A percentile compares a stretch with the other conserved stretches of the same genome.
Conservation (phyloP, 2,888 invertebrate species). For the Xestia c-nigrum region DNA sequence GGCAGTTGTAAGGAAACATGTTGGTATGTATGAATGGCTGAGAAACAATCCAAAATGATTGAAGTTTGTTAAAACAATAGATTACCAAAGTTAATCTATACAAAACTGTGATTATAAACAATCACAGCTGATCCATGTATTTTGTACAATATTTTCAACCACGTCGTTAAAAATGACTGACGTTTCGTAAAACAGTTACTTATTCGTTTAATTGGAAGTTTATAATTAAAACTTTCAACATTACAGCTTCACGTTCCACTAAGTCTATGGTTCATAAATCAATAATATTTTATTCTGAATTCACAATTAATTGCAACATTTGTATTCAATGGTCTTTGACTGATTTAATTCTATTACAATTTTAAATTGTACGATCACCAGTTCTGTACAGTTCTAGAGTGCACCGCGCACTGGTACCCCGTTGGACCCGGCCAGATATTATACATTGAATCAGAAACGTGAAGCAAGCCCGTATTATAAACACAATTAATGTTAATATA, state of each 20-base stretch:
- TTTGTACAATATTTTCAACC: neutral
- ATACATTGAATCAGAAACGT: constrained; percentile 14
- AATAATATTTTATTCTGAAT: constrained; percentile 35
- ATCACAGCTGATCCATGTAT: neutral
- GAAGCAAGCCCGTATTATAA: constrained; percentile 22
- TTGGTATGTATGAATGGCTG: neutral
- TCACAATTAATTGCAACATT: constrained; percentile 34
- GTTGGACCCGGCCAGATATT: neutral
- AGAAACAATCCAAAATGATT: neutral
- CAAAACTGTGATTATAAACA: neutral
- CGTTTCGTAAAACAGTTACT: constrained; percentile 11
- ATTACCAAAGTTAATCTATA: too few species aligned
- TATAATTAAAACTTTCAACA: constrained; percentile 23
- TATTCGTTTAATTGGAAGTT: constrained; percentile 11
- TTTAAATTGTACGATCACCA: constrained; percentile 18
- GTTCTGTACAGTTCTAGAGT: neutral
- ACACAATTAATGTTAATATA: constrained; percentile 37
- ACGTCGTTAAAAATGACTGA: neutral
- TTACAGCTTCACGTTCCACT: constrained; percentile 17
- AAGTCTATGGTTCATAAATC: neutral
- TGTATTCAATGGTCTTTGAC: constrained; percentile 16
- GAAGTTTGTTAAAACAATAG: neutral
- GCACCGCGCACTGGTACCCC: neutral
- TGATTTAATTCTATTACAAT: constrained; percentile 33
- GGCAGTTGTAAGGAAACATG: neutral